Percentiles rank a stretch among this genome's conserved stretches.
These are phyloP conservation scores for Lasioglossum malachurum DNA, from an alignment of 2,888 invertebrate species.

Conservation along the genomic window DNA sequence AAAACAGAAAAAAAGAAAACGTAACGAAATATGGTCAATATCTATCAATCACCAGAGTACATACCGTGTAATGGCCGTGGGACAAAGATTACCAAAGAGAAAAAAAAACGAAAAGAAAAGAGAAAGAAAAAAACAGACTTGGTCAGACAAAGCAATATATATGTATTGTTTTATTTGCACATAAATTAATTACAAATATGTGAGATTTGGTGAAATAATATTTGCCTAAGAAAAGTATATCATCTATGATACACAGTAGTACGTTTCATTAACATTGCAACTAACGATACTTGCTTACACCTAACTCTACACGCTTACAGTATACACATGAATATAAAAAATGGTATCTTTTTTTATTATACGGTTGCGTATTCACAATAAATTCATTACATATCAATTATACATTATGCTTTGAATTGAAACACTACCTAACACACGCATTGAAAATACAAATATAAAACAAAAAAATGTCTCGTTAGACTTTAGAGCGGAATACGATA, in stretches of 20 bases:
- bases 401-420: slow-evolving; percentile 10
- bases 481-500: not conserved
- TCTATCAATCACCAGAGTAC: not conserved
- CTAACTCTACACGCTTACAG: slow-evolving; percentile 68
- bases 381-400: slow-evolving; percentile 27
- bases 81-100: not conserved
- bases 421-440: slow-evolving; percentile 19
- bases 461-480: slow-evolving; percentile 23
- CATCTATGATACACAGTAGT: slow-evolving; percentile 65
- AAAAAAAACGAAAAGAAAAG: no score
- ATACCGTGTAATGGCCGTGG: not conserved
- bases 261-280: slow-evolving; percentile 64
- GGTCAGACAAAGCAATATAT: slow-evolving; percentile 78
- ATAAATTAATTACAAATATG: slow-evolving; percentile 81
- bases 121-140: slow-evolving; percentile 10
- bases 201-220: slow-evolving; percentile 77
- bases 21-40: slow-evolving; percentile 21
- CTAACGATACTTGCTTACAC: slow-evolving; percentile 70
- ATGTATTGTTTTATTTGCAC: slow-evolving; percentile 79
- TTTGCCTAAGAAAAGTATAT: slow-evolving; percentile 73
- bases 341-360: slow-evolving; percentile 42
- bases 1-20: not conserved
- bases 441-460: slow-evolving; percentile 27
- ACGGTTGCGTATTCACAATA: slow-evolving; percentile 35
- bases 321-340: slow-evolving; percentile 69